phyloP scores from a whole-genome alignment of 2,113 vertebrate genomes.

The Leptobrachium leishanense region DNA sequence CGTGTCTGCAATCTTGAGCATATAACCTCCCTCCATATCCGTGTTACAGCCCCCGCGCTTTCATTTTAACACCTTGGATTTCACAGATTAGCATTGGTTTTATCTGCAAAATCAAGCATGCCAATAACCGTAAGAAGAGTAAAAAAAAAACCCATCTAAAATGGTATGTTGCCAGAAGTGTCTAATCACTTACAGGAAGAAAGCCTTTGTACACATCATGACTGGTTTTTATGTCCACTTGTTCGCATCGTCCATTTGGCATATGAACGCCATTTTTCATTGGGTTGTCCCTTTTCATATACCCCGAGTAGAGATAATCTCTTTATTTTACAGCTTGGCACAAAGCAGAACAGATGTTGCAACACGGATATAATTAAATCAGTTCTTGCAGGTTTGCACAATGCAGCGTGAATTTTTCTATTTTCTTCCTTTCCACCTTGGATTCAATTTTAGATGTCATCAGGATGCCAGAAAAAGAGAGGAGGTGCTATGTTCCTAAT shows the following conservation, averaged over 20 bases:
- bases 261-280: neutral
- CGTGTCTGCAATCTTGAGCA: constrained; percentile 10
- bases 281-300: too few relatives aligned
- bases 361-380: neutral
- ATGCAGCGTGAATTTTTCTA: neutral
- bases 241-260: neutral
- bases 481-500: neutral
- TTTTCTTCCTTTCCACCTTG: neutral
- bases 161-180: neutral
- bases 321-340: neutral
- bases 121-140: constrained; percentile 2
- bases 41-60: neutral
- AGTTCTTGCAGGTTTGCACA: neutral
- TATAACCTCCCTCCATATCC: neutral
- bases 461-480: neutral
- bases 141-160: constrained; percentile 5
- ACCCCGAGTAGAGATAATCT: neutral
- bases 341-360: neutral
- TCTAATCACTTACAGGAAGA: neutral
- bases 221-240: neutral
- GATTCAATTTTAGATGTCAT: neutral
- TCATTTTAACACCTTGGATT: constrained; percentile 11
- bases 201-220: neutral
- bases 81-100: constrained; percentile 29
- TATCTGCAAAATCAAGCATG: constrained; percentile 27